Conservation (phyloP, 2,797 vertebrate species). For the Meda fulgida region DNA sequence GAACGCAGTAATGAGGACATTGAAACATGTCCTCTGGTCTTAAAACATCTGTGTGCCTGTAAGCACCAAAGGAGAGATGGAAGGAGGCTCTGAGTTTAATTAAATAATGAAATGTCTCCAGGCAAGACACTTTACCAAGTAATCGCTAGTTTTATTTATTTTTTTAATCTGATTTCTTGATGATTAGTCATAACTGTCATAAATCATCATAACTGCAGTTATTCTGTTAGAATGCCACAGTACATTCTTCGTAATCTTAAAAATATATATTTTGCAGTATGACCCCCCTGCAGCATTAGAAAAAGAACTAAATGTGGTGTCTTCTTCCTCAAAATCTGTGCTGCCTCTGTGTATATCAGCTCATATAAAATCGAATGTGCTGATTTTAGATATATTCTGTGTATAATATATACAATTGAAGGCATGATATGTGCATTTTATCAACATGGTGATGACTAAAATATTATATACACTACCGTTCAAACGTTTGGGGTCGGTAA, state of each 20-base stretch:
- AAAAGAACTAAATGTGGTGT: not conserved
- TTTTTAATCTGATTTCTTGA: slow-evolving; percentile 36
- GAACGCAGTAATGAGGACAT: slow-evolving; percentile 37
- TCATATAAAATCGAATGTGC: not conserved
- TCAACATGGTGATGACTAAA: not conserved
- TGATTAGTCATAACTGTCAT: slow-evolving; percentile 32
- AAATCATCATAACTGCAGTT: not conserved
- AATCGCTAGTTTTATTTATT: slow-evolving; percentile 31
- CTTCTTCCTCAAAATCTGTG: not conserved
- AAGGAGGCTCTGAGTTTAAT: slow-evolving; percentile 55
- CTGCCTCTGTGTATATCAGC: not conserved
- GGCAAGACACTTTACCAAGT: slow-evolving; percentile 44
- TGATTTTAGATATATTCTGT: not conserved
- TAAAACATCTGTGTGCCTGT: slow-evolving; percentile 46
- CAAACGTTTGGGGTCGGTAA: no score
- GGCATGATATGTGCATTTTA: not conserved
- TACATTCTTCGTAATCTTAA: not conserved
- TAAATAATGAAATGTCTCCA: slow-evolving; percentile 58
- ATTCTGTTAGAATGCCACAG: not conserved
- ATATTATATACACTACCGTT: no score
- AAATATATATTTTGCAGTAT: not conserved
- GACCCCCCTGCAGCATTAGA: not conserved
- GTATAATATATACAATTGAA: not conserved
- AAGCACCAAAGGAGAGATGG: slow-evolving; percentile 40
- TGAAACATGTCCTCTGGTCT: no score